phyloP scores from a whole-genome alignment of 2,113 vertebrate species.

The Lagopus leucura region DNA sequence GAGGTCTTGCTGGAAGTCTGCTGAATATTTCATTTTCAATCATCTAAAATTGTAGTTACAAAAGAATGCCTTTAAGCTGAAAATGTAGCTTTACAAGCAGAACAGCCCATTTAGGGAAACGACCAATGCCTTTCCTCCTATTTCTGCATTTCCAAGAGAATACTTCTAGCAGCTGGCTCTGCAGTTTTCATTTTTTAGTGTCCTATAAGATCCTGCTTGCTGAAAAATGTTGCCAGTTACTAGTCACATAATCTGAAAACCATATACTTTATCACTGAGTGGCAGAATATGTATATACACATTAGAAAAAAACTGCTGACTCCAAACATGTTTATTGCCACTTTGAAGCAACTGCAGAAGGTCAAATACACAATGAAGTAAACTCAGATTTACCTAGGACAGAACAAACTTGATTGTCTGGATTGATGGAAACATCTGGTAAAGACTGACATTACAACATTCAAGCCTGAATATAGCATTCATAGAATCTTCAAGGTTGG shows the following conservation, averaged over 20 bases:
- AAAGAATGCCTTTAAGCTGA: constrained; percentile 47
- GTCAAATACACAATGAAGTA: not conserved
- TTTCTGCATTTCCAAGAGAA: constrained; percentile 16
- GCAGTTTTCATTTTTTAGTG: constrained; percentile 33
- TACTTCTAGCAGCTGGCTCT: not conserved
- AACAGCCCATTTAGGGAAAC: not conserved
- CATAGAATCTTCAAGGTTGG: not conserved
- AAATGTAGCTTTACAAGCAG: constrained; percentile 54
- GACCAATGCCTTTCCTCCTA: not conserved
- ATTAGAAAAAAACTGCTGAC: not conserved
- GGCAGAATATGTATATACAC: not conserved
- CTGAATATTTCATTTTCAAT: constrained; percentile 75
- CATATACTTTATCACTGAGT: not conserved
- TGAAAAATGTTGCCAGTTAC: not conserved
- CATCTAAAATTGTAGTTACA: constrained; percentile 38
- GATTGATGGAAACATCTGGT: not conserved
- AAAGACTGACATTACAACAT: not conserved
- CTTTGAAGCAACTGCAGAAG: not conserved
- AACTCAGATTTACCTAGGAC: not conserved
- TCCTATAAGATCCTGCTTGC: not conserved
- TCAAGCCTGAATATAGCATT: not conserved
- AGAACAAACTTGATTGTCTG: not conserved
- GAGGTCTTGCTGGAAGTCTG: constrained; percentile 36
- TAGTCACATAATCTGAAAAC: not conserved
- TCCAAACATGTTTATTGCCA: not conserved